These are phyloP conservation scores for Pipra filicauda DNA, from an alignment of 2,113 vertebrate genomes.

Conservation along the genomic window DNA sequence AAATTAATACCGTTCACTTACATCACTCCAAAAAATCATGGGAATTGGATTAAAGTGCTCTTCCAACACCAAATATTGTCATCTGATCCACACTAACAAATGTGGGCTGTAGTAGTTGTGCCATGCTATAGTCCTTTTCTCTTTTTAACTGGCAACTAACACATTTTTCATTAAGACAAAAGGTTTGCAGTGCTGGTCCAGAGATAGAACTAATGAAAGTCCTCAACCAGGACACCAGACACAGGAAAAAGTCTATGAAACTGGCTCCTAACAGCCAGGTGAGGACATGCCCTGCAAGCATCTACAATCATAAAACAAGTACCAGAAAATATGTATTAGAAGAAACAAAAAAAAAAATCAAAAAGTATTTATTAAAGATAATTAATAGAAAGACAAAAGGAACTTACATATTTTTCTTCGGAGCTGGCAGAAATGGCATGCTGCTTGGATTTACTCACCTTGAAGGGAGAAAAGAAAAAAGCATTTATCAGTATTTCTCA, in stretches of 20 bases:
- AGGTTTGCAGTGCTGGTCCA: too few relatives aligned
- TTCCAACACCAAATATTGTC: background rate
- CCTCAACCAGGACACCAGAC: background rate
- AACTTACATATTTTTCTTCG: constrained; percentile 70
- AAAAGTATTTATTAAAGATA: background rate
- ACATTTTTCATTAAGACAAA: too few relatives aligned
- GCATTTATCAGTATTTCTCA: background rate
- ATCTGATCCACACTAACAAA: background rate
- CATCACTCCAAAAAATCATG: background rate
- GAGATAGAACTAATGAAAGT: background rate
- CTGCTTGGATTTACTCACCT: constrained; percentile 59
- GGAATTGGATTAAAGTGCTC: background rate
- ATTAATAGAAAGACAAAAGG: background rate
- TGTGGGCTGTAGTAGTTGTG: background rate
- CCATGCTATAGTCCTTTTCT: too few relatives aligned
- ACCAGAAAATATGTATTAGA: background rate
- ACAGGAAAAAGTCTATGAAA: background rate
- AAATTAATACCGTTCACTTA: background rate
- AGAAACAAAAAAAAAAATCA: background rate
- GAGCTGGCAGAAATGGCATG: constrained; percentile 63
- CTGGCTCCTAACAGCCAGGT: background rate
- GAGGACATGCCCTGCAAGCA: background rate
- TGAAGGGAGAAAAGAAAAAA: background rate
- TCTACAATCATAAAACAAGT: background rate
- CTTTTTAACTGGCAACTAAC: too few relatives aligned